Evolutionary conservation across 2,888 invertebrate species (phyloP).

Genomic region (Ferrisia virgata): DNA sequence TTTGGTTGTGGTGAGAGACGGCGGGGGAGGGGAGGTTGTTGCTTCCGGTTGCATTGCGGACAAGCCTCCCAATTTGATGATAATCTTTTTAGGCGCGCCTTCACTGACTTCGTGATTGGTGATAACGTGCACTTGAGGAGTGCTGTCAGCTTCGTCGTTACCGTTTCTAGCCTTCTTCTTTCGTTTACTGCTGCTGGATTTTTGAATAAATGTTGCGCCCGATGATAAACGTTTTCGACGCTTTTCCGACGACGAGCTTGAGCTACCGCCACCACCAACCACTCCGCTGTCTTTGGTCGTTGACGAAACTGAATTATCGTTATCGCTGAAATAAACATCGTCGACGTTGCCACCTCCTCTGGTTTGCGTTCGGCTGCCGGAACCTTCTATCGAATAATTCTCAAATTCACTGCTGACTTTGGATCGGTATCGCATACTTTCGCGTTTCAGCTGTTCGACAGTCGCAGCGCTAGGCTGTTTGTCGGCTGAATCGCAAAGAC

Average conservation of each 20-base stretch:
- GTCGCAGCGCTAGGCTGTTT: slow-evolving; percentile 58
- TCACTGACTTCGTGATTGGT: slow-evolving; percentile 29
- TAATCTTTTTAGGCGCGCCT: slow-evolving; percentile 38
- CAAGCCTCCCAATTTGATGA: slow-evolving; percentile 48
- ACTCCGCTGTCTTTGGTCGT: not conserved
- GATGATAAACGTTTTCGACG: slow-evolving; percentile 19
- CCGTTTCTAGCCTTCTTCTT: not conserved
- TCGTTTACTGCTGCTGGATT: not conserved
- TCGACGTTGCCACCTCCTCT: not conserved
- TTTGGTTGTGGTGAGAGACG: slow-evolving; percentile 49
- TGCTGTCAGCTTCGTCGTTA: not conserved
- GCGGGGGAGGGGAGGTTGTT: not conserved
- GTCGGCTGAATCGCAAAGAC: slow-evolving; percentile 57
- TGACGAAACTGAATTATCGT: not conserved
- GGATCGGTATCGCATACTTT: slow-evolving; percentile 82
- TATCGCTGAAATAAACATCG: not conserved
- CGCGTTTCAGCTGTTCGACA: slow-evolving; percentile 75
- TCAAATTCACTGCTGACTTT: slow-evolving; percentile 80
- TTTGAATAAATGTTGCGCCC: not conserved
- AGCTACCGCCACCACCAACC: not conserved
- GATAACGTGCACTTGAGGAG: slow-evolving; percentile 25
- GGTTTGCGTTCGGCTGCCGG: slow-evolving; percentile 49
- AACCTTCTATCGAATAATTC: slow-evolving; percentile 53
- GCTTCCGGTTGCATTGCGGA: slow-evolving; percentile 52
- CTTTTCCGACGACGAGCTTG: slow-evolving; percentile 1